Evolutionary conservation across 2,888 invertebrate species (phyloP), one percentile per base, ranked within the genome.

Genomic region (Brachycybe producta): DNA sequence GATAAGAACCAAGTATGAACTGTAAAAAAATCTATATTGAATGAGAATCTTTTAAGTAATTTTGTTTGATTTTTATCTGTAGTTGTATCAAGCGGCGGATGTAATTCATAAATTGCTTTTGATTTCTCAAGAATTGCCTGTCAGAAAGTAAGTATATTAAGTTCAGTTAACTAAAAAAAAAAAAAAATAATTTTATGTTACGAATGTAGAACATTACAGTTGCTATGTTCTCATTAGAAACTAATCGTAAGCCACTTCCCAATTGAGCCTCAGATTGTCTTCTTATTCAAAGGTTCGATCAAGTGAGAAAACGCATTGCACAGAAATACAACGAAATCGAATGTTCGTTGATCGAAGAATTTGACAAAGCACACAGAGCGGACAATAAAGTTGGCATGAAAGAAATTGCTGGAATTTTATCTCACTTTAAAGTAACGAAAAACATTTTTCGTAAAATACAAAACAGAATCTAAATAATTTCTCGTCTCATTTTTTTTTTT

Each of bases 81-180:
- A 87, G 84, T 71, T 97, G 32, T 82, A 86, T 64, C 87, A 95
- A 70, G 91, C 95, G 19, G 97, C 97, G 8, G 94, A 97, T 71
- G 82, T 97, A 3, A 94, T 98, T 59, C 92, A 97, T 67, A 97
- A 98, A 66, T 72, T 98, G 1, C 84, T 91, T 65, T 78, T 91
- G 19, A 92, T 98, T 58, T 84, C 94, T 0, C 92, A 95, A 73
- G 97, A 98, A 69, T 70, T 95, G 36, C 91, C 92, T 0, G 74
- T 79, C 0, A 83, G 83, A 53, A 87, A 85, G 76, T 77, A 68
- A 65, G 65, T 60, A 11, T 26, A 19, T 32, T n/a, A 11, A 11
- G 5, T 5, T 39, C 39, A 39, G 15, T 15, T 8, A 8, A n/a
- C n/a, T n/a, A n/a, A n/a, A n/a, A n/a, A n/a, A n/a, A n/a, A n/a